phyloP scores from a whole-genome alignment of 64 coral and sea anemone species.

The Exaiptasia diaphana region DNA sequence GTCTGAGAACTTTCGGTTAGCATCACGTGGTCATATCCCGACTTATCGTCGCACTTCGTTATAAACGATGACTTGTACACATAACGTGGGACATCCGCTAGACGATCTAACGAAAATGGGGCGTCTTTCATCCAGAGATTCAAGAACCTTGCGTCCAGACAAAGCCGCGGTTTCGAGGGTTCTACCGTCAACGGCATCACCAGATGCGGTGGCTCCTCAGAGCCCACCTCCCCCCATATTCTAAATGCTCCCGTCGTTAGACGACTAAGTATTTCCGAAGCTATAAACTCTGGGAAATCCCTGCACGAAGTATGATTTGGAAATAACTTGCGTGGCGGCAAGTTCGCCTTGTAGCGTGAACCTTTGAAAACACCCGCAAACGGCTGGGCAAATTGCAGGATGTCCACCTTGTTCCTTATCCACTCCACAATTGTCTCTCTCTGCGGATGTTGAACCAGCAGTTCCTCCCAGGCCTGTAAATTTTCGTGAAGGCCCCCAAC shows the following conservation, averaged over 20 bases:
- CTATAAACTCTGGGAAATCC: not conserved
- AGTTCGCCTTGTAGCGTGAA: not conserved
- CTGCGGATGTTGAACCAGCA: not conserved
- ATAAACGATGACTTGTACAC: not conserved
- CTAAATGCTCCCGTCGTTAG: not conserved
- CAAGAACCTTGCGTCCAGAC: not conserved
- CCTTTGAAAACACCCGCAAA: conserved; percentile 5
- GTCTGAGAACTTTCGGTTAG: not conserved
- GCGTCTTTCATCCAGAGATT: conserved; percentile 5
- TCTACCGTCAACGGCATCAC: not conserved
- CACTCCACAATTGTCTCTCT: not conserved
- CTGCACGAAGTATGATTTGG: not conserved
- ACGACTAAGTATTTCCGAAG: no score
- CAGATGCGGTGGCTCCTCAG: not conserved
- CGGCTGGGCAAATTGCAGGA: not conserved
- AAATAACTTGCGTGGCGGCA: not conserved
- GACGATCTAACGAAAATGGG: not conserved
- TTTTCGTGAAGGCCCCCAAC: not conserved
- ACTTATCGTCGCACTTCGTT: conserved; percentile 29
- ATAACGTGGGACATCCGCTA: not conserved
- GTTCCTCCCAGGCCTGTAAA: not conserved
- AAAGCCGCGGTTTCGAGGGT: not conserved
- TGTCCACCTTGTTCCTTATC: not conserved
- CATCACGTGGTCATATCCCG: conserved; percentile 23
- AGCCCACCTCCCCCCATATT: not conserved